These are phyloP conservation scores for Scaptomyza polygonia DNA, from an alignment of 2,888 invertebrate genomes.

Conservation along the genomic window DNA sequence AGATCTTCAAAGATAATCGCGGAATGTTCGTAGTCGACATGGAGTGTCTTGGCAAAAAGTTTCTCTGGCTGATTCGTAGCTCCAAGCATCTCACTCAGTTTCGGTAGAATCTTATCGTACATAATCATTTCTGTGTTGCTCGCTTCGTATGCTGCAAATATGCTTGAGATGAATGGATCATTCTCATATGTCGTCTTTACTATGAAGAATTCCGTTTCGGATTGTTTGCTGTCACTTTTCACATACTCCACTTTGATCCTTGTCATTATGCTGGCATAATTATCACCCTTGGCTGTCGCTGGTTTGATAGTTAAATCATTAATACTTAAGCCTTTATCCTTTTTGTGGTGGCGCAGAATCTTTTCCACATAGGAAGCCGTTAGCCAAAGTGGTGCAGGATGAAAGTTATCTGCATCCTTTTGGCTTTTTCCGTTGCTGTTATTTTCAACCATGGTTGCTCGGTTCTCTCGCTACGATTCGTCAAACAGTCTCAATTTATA, in stretches of 20 bases:
- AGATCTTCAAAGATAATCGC: conserved; percentile 79
- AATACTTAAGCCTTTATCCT: conserved; percentile 62
- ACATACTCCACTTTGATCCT: conserved; percentile 59
- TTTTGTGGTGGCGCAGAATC: conserved; percentile 58
- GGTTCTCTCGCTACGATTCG: conserved; percentile 21
- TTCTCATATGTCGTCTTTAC: conserved; percentile 74
- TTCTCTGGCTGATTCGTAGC: conserved; percentile 58
- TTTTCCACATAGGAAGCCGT: conserved; percentile 69
- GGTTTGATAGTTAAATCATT: conserved; percentile 54
- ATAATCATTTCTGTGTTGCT: conserved; percentile 78
- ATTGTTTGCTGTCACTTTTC: conserved; percentile 22
- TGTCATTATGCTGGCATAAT: conserved; percentile 76
- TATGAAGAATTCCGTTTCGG: conserved; percentile 59
- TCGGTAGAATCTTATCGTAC: conserved; percentile 76
- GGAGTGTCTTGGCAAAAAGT: conserved; percentile 71
- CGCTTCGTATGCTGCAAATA: conserved; percentile 65
- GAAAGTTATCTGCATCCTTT: conserved; percentile 25
- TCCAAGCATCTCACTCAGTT: conserved; percentile 58
- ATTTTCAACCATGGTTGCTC: conserved; percentile 54
- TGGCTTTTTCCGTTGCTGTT: conserved; percentile 11
- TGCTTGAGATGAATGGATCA: conserved; percentile 57
- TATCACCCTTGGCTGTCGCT: conserved; percentile 77
- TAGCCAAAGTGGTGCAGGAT: conserved; percentile 71
- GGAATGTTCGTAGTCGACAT: conserved; percentile 72
- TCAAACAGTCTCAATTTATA: conserved; percentile 46